Evolutionary conservation across 2,888 invertebrate species (phyloP).

Genomic region (Junonia oenone): DNA sequence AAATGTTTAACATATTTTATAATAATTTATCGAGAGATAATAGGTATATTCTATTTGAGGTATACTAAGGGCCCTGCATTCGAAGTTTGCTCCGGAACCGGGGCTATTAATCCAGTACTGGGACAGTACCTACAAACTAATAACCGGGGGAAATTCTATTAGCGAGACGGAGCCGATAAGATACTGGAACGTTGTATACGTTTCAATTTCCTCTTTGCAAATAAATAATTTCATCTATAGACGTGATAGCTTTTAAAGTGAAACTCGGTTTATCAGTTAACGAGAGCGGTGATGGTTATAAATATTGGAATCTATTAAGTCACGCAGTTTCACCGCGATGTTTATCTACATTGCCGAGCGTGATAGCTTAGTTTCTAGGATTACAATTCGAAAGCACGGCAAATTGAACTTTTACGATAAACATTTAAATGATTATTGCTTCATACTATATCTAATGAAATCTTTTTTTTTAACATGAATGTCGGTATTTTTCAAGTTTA

Average conservation of each 20-base stretch:
- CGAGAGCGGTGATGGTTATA: slow-evolving; percentile 4
- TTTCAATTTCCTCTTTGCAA: slow-evolving; percentile 3
- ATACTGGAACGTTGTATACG: neutral
- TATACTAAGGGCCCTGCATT: no score
- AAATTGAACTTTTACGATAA: neutral
- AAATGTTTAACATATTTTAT: no score
- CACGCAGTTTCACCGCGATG: slow-evolving; percentile 16
- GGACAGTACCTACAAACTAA: neutral
- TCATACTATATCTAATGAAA: neutral
- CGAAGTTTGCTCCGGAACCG: no score
- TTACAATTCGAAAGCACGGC: neutral
- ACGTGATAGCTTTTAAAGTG: slow-evolving; percentile 8
- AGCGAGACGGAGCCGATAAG: slow-evolving; percentile 4
- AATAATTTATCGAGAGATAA: no score
- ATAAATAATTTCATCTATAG: slow-evolving; percentile 6
- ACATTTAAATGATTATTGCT: neutral
- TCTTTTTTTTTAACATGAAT: neutral
- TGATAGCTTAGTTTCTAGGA: slow-evolving; percentile 13
- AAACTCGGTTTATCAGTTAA: slow-evolving; percentile 7
- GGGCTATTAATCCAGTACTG: no score
- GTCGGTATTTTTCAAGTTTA: no score
- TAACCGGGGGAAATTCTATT: neutral
- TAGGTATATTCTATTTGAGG: no score
- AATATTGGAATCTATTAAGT: slow-evolving; percentile 12
- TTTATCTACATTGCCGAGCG: slow-evolving; percentile 10